phyloP scores from a whole-genome alignment of 1,140 invertebrate genomes.

The Lysiphlebus fabarum region DNA sequence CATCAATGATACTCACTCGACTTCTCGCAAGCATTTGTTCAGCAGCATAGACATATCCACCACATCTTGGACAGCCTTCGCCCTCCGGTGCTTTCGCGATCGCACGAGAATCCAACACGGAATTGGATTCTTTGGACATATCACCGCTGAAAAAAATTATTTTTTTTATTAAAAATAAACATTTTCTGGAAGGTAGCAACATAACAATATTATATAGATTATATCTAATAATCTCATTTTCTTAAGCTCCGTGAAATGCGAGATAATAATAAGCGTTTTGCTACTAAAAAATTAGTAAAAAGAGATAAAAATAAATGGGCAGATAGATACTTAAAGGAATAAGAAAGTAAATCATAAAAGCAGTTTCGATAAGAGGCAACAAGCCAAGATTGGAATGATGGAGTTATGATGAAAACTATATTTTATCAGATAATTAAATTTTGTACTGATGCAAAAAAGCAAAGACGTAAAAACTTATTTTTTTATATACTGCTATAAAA shows the following conservation, averaged over 20 bases:
- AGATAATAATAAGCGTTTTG: too few relatives aligned
- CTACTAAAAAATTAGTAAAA: too few relatives aligned
- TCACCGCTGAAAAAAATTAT: slow-evolving; percentile 31
- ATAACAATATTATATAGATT: neutral
- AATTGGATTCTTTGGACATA: slow-evolving; percentile 48
- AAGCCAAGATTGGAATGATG: too few relatives aligned
- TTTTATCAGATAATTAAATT: neutral
- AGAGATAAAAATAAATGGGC: too few relatives aligned
- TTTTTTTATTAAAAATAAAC: too few relatives aligned
- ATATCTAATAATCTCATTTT: too few relatives aligned
- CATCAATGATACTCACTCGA: slow-evolving; percentile 63
- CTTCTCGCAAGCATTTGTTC: slow-evolving; percentile 91
- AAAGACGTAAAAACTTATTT: slow-evolving; percentile 19
- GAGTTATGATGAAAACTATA: too few relatives aligned
- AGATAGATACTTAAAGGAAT: too few relatives aligned
- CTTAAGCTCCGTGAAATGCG: too few relatives aligned
- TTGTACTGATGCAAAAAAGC: neutral
- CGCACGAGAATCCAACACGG: slow-evolving; percentile 66
- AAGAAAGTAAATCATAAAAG: too few relatives aligned
- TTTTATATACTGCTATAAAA: too few relatives aligned
- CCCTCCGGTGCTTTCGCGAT: slow-evolving; percentile 83
- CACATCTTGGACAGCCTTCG: slow-evolving; percentile 86
- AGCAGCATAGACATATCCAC: slow-evolving; percentile 88
- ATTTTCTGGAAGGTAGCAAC: neutral
- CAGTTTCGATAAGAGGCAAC: too few relatives aligned